Evolutionary conservation across 2,113 vertebrate species (phyloP).

Genomic region (Perca schrenkii): DNA sequence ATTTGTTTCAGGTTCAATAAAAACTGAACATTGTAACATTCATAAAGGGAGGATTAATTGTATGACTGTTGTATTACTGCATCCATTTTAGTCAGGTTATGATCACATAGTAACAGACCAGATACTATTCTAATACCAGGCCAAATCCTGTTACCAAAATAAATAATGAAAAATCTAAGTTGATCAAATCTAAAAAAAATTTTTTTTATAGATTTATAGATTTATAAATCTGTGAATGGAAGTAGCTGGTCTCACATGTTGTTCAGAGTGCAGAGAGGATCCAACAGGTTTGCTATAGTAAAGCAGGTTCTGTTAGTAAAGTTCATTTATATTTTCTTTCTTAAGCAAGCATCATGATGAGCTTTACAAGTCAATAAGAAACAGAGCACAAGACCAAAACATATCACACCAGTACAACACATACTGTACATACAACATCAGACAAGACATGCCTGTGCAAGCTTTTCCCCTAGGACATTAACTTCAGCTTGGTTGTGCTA

Average conservation of each 20-base stretch:
- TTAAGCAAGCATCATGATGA: not conserved
- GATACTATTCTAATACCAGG: not conserved
- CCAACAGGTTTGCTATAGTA: not conserved
- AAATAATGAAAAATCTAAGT: not conserved
- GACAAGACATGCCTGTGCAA: not conserved
- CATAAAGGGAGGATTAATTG: not conserved
- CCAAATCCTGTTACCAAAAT: not conserved
- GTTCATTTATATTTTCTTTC: not conserved
- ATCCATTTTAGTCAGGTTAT: not conserved
- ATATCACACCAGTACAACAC: not conserved
- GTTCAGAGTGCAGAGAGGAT: not conserved
- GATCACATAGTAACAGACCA: not conserved
- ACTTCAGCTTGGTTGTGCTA: not conserved
- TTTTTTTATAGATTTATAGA: no score
- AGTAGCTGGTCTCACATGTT: no score
- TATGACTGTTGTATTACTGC: not conserved
- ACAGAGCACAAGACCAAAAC: not conserved
- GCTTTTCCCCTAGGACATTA: not conserved
- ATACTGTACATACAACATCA: not conserved
- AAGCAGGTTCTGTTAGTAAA: not conserved
- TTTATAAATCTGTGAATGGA: not conserved
- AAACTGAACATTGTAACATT: not conserved
- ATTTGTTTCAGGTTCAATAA: not conserved
- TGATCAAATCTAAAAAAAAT: not conserved
- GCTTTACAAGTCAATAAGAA: not conserved